phyloP scores from a whole-genome alignment of 2,888 invertebrate species.

The Rhagophthalmus giganteus region DNA sequence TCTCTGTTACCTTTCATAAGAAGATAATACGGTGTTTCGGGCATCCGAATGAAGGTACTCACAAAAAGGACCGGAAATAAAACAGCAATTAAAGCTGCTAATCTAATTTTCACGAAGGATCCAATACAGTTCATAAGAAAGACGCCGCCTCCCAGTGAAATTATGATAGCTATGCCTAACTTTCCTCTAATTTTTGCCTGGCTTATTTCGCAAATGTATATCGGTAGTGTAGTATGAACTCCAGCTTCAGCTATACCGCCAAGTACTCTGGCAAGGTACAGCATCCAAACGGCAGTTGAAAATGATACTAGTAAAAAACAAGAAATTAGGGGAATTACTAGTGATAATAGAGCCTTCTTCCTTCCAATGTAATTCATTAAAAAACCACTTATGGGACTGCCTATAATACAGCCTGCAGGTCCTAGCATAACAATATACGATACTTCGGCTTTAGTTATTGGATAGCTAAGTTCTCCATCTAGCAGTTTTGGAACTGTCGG shows the following conservation, averaged over 20 bases:
- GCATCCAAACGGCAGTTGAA: slow-evolving; percentile 7
- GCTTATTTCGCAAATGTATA: slow-evolving; percentile 37
- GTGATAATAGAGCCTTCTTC: slow-evolving; percentile 40
- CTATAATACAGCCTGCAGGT: slow-evolving; percentile 30
- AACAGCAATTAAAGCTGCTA: slow-evolving; percentile 25
- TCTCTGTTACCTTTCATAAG: slow-evolving; percentile 44
- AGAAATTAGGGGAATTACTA: slow-evolving; percentile 42
- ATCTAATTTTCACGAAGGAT: slow-evolving; percentile 13
- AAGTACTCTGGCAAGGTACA: slow-evolving; percentile 30
- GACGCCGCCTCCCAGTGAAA: slow-evolving; percentile 20
- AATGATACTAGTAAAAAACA: slow-evolving; percentile 40
- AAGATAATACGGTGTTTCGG: slow-evolving; percentile 63
- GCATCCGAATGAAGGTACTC: slow-evolving; percentile 50
- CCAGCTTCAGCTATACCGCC: slow-evolving; percentile 37
- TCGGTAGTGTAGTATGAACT: slow-evolving; percentile 34
- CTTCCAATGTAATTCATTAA: slow-evolving; percentile 45
- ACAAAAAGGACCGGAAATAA: slow-evolving; percentile 36
- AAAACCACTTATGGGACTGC: slow-evolving; percentile 29
- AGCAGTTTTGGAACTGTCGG: slow-evolving; percentile 35
- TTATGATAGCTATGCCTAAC: slow-evolving; percentile 32
- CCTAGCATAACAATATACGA: slow-evolving; percentile 36
- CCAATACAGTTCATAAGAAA: slow-evolving; percentile 41
- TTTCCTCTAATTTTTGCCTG: slow-evolving; percentile 37
- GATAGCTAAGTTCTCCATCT: slow-evolving; percentile 22
- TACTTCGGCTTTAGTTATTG: slow-evolving; percentile 29